phyloP scores from a whole-genome alignment of 2,888 invertebrate genomes.

The Melanostoma scalare region DNA sequence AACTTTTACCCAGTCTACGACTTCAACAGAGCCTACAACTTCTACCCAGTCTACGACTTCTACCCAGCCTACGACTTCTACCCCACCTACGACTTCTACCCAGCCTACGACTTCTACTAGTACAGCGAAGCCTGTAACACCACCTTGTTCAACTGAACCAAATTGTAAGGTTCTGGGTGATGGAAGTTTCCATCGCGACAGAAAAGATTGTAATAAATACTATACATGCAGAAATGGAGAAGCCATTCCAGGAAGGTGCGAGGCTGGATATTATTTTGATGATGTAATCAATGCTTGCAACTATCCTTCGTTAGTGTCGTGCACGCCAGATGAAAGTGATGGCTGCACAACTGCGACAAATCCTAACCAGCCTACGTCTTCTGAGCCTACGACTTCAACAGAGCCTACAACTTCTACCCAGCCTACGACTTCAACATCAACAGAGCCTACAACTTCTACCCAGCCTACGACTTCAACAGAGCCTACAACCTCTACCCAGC shows the following conservation, averaged over 20 bases:
- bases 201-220: conserved; percentile 29
- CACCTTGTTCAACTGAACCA: background rate
- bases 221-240: conserved; percentile 22
- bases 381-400: conserved; percentile 9
- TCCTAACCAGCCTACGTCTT: background rate
- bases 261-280: conserved; percentile 3
- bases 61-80: no score
- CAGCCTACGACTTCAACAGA: background rate
- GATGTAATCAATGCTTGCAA: background rate
- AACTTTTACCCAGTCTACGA: background rate
- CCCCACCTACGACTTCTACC: background rate
- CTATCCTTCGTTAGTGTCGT: background rate
- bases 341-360: background rate
- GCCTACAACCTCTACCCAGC: conserved; percentile 9
- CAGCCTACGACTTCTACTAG: background rate
- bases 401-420: background rate
- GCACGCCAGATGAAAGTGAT: conserved; percentile 9
- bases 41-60: background rate
- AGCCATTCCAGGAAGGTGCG: conserved; percentile 12
- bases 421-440: background rate
- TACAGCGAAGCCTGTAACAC: background rate
- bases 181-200: conserved; percentile 8
- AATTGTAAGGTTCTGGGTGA: background rate
- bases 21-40: background rate
- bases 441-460: background rate